These are phyloP conservation scores for Megalurothrips usitatus DNA, from an alignment of 2,888 invertebrate genomes.

Conservation along the genomic window DNA sequence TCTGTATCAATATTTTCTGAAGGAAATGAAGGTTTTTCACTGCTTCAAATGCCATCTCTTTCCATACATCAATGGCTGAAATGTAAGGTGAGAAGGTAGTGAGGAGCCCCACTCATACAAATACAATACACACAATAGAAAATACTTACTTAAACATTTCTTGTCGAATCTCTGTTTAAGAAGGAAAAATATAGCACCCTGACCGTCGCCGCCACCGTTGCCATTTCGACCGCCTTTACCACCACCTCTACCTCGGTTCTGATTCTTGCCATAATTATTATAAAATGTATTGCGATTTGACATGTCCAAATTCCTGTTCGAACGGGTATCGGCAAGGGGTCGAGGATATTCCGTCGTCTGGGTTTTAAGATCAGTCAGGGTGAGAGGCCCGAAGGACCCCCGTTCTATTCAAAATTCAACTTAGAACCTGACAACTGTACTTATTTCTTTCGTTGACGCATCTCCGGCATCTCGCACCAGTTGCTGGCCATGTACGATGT, in stretches of 20 bases:
- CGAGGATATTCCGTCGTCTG: too few relatives aligned
- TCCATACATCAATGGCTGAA: slow-evolving; percentile 64
- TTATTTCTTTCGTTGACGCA: not conserved
- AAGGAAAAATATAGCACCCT: slow-evolving; percentile 51
- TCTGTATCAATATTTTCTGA: slow-evolving; percentile 61
- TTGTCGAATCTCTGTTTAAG: slow-evolving; percentile 71
- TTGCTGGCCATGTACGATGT: not conserved
- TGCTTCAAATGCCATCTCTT: slow-evolving; percentile 75
- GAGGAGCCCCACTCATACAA: not conserved
- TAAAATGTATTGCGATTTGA: too few relatives aligned
- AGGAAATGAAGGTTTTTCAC: slow-evolving; percentile 58
- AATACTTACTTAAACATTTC: slow-evolving; percentile 60
- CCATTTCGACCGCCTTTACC: too few relatives aligned
- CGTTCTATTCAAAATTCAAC: too few relatives aligned
- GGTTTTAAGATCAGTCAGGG: too few relatives aligned
- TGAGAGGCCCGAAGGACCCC: too few relatives aligned
- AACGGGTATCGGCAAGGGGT: too few relatives aligned
- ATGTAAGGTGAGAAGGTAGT: slow-evolving; percentile 8
- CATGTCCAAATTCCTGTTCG: too few relatives aligned
- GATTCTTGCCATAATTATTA: too few relatives aligned
- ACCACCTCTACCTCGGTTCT: too few relatives aligned
- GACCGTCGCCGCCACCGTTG: too few relatives aligned
- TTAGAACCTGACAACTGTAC: too few relatives aligned
- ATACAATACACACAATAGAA: slow-evolving; percentile 31
- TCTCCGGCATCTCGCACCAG: not conserved